Conservation (phyloP, 2,888 invertebrate genomes). For the Lymantria dispar region DNA sequence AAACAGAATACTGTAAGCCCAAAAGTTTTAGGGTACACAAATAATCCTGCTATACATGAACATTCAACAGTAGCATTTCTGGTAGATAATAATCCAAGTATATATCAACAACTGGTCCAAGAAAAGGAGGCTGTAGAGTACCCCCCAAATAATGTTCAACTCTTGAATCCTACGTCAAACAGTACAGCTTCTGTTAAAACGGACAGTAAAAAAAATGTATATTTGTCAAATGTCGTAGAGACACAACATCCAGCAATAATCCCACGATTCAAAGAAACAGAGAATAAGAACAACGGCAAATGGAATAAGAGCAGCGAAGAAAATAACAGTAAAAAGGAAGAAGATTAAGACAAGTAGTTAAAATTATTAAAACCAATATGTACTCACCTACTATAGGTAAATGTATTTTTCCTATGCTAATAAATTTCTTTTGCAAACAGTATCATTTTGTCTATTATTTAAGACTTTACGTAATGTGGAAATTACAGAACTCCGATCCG, state of each 20-base stretch:
- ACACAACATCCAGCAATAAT: constrained; percentile 27
- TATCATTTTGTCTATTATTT: no score
- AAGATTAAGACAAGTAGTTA: background rate
- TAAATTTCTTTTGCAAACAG: no score
- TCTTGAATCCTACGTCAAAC: background rate
- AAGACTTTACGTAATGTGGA: no score
- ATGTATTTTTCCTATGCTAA: no score
- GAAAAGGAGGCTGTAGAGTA: background rate
- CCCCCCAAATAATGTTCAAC: background rate
- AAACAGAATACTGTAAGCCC: background rate
- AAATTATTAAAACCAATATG: no score
- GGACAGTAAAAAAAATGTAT: background rate
- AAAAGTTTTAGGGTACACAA: background rate
- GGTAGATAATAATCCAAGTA: background rate
- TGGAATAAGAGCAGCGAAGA: background rate
- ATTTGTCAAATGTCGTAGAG: constrained; percentile 6
- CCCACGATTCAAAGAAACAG: constrained; percentile 16
- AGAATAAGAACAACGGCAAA: background rate
- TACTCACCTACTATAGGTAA: no score
- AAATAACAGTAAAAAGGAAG: background rate
- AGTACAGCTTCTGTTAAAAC: background rate
- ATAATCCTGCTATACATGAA: background rate
- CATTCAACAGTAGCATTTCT: background rate
- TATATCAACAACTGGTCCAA: constrained; percentile 3
- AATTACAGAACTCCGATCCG: no score